Conservation (phyloP, 1,140 invertebrate species). For the Doryteuthis pealeii region DNA sequence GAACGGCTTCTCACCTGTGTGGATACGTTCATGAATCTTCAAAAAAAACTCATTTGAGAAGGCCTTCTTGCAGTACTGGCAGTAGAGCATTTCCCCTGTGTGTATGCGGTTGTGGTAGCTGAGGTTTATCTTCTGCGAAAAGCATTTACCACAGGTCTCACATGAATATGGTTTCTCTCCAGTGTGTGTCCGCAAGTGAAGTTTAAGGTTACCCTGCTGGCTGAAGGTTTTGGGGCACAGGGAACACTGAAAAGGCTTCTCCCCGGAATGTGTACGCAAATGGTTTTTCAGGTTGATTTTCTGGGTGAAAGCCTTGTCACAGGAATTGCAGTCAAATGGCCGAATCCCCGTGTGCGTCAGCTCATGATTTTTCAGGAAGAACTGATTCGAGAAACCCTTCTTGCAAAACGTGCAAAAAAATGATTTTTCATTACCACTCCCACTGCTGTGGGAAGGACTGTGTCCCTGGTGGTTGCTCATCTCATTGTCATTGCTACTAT, state of each 20-base stretch:
- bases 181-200: constrained; percentile 70
- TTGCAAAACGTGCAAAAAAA: constrained; percentile 41
- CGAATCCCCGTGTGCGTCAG: constrained; percentile 20
- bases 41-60: constrained; percentile 19
- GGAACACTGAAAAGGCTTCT: constrained; percentile 53
- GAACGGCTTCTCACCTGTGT: constrained; percentile 22
- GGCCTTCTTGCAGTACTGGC: constrained; percentile 56
- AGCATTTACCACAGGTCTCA: constrained; percentile 64
- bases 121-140: constrained; percentile 90
- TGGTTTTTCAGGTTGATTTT: constrained; percentile 18
- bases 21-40: constrained; percentile 15
- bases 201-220: constrained; percentile 69
- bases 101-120: constrained; percentile 71
- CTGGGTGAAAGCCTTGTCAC: constrained; percentile 13
- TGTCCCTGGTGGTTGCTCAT: background rate
- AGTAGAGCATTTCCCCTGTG: constrained; percentile 26
- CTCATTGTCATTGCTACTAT: background rate
- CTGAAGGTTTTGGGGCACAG: constrained; percentile 47
- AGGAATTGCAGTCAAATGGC: constrained; percentile 16
- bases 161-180: constrained; percentile 59
- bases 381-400: constrained; percentile 42
- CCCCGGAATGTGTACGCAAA: constrained; percentile 52
- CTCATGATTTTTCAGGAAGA: constrained; percentile 13
- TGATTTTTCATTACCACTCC: constrained; percentile 16
- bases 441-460: background rate